Evolutionary conservation across 2,888 invertebrate genomes (phyloP).

Genomic region (Xylophagus ater): DNA sequence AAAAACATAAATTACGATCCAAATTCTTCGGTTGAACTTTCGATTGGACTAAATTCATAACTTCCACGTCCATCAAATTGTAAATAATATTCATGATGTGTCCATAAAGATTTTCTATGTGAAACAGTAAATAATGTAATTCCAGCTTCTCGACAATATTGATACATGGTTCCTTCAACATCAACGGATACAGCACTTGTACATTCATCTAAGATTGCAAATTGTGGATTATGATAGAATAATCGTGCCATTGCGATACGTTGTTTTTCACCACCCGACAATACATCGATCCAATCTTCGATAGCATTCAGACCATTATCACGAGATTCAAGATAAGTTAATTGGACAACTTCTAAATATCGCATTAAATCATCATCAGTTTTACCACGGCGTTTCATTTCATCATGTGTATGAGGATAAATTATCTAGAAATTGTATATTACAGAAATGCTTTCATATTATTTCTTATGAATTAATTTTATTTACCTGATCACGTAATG

Average conservation of each 20-base stretch:
- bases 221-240: conserved; percentile 95
- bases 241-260: conserved; percentile 95
- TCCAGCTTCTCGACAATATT: conserved; percentile 70
- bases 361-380: conserved; percentile 66
- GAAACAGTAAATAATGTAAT: conserved; percentile 97
- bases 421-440: conserved; percentile 48
- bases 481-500: conserved; percentile 75
- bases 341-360: conserved; percentile 71
- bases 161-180: conserved; percentile 96
- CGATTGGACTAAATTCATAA: conserved; percentile 78
- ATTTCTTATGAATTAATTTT: neutral
- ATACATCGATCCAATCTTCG: conserved; percentile 97
- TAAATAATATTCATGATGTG: conserved; percentile 90
- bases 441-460: neutral
- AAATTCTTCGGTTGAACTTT: conserved; percentile 77
- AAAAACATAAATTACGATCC: conserved; percentile 70
- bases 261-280: conserved; percentile 98
- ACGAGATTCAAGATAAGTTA: conserved; percentile 69
- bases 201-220: conserved; percentile 97
- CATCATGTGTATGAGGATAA: conserved; percentile 84
- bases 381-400: conserved; percentile 68
- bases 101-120: conserved; percentile 94
- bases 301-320: conserved; percentile 86
- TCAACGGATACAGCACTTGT: conserved; percentile 98
- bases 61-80: conserved; percentile 93